A percentile compares a stretch with the other conserved stretches of the same genome.
Evolutionary conservation across 2,797 vertebrate species (phyloP).

Genomic region (Chelon labrosus): DNA sequence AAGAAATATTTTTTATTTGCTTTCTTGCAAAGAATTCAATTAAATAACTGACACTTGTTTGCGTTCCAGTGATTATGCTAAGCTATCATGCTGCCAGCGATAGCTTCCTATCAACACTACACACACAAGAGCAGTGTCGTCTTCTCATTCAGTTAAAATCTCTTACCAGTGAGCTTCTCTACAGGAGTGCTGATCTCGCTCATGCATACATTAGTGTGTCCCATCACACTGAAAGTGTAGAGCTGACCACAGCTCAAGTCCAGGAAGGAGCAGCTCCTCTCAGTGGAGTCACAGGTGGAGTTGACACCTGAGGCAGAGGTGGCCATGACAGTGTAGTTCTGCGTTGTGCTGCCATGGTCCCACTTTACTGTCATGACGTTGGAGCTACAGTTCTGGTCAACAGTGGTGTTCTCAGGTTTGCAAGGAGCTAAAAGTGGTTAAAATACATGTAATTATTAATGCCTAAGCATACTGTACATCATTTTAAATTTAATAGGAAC

Average conservation of each 20-base stretch:
- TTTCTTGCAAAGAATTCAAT: not conserved
- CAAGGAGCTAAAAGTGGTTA: conserved; percentile 67
- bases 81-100: no score
- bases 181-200: conserved; percentile 62
- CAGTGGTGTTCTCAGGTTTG: conserved; percentile 62
- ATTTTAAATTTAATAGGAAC: not conserved
- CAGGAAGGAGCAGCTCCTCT: conserved; percentile 68
- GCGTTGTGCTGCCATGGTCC: conserved; percentile 39
- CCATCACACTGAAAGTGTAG: conserved; percentile 78
- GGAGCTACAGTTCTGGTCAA: conserved; percentile 71
- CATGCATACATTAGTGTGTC: conserved; percentile 70
- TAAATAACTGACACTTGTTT: not conserved
- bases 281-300: conserved; percentile 62
- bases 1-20: not conserved
- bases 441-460: not conserved
- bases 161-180: conserved; percentile 68
- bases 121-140: no score
- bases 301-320: conserved; percentile 52
- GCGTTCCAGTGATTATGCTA: not conserved
- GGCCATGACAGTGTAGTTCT: conserved; percentile 74
- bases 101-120: no score
- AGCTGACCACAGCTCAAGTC: conserved; percentile 76
- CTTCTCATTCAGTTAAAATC: no score
- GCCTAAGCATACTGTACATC: not conserved
- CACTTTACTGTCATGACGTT: conserved; percentile 68